Conservation (phyloP, 1,140 invertebrate genomes). For the Dreissena rostriformis region DNA sequence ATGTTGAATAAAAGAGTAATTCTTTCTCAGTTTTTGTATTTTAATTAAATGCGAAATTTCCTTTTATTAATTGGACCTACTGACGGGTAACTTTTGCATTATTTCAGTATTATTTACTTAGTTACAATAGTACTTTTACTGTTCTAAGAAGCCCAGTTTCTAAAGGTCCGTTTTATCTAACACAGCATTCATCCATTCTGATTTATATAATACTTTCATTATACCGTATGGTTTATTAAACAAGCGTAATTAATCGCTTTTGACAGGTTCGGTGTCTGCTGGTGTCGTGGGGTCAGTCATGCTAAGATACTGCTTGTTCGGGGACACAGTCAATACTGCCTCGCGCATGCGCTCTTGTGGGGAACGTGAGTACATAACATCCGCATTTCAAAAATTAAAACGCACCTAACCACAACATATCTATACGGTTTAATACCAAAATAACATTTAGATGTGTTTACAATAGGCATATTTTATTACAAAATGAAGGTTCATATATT, state of each 20-base stretch:
- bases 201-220: neutral
- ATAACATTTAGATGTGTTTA: too few relatives aligned
- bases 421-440: too few relatives aligned
- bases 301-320: conserved; percentile 73
- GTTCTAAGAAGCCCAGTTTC: neutral
- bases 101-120: neutral
- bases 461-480: too few relatives aligned
- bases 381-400: neutral
- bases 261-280: conserved; percentile 60
- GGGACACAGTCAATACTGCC: conserved; percentile 73
- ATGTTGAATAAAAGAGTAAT: too few relatives aligned
- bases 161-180: neutral
- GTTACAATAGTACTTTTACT: neutral
- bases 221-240: neutral
- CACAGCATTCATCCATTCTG: too few relatives aligned
- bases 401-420: too few relatives aligned
- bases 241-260: neutral
- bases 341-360: conserved; percentile 73
- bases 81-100: too few relatives aligned
- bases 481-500: too few relatives aligned
- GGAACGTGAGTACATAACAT: conserved; percentile 50
- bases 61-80: too few relatives aligned
- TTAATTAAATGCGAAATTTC: too few relatives aligned
- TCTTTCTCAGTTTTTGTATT: too few relatives aligned
- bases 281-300: conserved; percentile 74